phyloP scores from a whole-genome alignment of 1,140 invertebrate genomes.

The Drosophila kurseongensis region DNA sequence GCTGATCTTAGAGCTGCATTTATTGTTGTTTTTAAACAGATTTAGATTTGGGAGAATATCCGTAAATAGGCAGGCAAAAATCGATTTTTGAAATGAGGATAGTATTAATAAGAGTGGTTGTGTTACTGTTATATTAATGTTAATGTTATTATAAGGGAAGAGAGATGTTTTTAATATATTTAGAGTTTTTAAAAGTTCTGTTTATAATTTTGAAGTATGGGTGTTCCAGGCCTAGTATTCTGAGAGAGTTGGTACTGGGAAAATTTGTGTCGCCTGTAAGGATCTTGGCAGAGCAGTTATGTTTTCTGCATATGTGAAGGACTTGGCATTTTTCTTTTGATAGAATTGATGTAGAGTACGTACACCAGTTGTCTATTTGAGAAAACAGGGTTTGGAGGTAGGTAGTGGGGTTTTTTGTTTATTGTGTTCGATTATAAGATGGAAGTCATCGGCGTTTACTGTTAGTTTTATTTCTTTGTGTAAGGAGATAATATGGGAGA shows the following conservation, averaged over 20 bases:
- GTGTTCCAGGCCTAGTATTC: background rate
- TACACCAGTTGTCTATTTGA: conserved; percentile 3
- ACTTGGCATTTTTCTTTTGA: conserved; percentile 1
- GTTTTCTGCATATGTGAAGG: background rate
- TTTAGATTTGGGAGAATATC: conserved; percentile 3
- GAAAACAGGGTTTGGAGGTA: background rate
- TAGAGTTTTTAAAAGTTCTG: background rate
- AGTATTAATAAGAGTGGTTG: background rate
- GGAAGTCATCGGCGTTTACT: background rate
- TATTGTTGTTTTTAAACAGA: background rate
- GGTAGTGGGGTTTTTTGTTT: conserved; percentile 1
- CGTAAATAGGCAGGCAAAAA: background rate
- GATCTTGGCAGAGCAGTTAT: background rate
- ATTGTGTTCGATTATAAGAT: conserved; percentile 2
- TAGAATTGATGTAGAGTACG: background rate
- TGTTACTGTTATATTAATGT: too few relatives aligned
- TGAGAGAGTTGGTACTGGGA: background rate
- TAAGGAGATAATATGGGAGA: conserved; percentile 1
- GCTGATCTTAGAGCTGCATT: background rate
- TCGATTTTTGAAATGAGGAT: conserved; percentile 3
- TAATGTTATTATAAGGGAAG: too few relatives aligned
- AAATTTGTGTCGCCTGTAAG: conserved; percentile 1
- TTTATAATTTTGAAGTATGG: background rate
- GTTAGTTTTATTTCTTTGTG: conserved; percentile 2
- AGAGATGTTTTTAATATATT: background rate